Evolutionary conservation across 2,113 vertebrate species (phyloP), one percentile per base, ranked within the genome.

Genomic region (Tychaedon coryphoeus): DNA sequence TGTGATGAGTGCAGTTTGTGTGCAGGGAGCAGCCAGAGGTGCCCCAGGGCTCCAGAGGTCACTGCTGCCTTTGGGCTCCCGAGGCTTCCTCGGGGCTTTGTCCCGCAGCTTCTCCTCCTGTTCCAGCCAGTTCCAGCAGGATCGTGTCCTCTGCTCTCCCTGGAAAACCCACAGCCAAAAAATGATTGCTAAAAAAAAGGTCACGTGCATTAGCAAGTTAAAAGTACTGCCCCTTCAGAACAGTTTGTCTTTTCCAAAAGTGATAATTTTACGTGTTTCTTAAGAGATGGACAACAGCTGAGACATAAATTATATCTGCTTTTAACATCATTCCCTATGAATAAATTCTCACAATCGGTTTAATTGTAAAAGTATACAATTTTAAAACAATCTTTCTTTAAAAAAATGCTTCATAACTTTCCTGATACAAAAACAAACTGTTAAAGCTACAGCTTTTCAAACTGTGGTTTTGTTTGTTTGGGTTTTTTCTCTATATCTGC

Each of bases 11-110:
- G 22, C 22, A 9, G 69, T 60, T 51, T 56, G 23, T 5, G 40
- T 34, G 72, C 18, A 6, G 82, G 61, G 80, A 19, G 1, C 47
- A 48, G 47, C 23, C 47, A 2, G 87, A 60, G 67, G 64, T 57
- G 95, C 89, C 91, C 40, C 43, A 3, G 94, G 91, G 94, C 91
- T 96, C 36, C 20, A 29, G 80, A 64, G 93, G 87, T 91, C 91
- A 78, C 76, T 26, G 42, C 48, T 40, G 67, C 51, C 51, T 77
- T 58, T 48, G 89, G 64, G 83, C 67, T 83, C 69, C 67, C 43
- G 1, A 20, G 64, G 61, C 13, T 5, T 40, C 74, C 74, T 40
- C 47, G 28, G 33, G 54, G 72, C 84, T 89, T 94, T 90, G 73
- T 92, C 74, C 64, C 22, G 79, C 86, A 67, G 86, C 91, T 75